Base-by-base conservation (phyloP, 2,888 invertebrate species). In the Caenorhabditis plicata region DNA sequence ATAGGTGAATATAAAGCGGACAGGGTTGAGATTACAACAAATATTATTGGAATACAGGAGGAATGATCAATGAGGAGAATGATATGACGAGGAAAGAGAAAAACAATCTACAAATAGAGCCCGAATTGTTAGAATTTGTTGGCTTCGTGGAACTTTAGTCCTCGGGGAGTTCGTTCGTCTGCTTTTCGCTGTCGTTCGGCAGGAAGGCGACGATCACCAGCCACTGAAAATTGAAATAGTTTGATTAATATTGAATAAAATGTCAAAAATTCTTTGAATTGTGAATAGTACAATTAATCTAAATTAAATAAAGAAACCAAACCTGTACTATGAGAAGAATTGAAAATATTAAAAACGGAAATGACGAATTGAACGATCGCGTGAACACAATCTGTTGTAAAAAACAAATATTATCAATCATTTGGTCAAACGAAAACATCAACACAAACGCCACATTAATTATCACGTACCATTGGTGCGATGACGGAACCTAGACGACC, bases 401-500 rank as follows among this genome's bases (percentile, higher is more conserved):
- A 4, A 36, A 13, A 19, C 9, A 3, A n/a, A n/a, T n/a, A n/a
- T n/a, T n/a, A n/a, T n/a, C n/a, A n/a, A n/a, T n/a, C n/a, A n/a
- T n/a, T n/a, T n/a, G n/a, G n/a, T n/a, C n/a, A n/a, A n/a, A n/a
- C n/a, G n/a, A n/a, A n/a, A n/a, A n/a, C n/a, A n/a, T n/a, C n/a
- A n/a, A n/a, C n/a, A n/a, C n/a, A n/a, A n/a, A n/a, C n/a, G n/a
- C n/a, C n/a, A n/a, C n/a, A n/a, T n/a, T n/a, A n/a, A n/a, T n/a
- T n/a, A n/a, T n/a, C n/a, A n/a, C n/a, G 19, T 38, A 75, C 75
- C 60, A 62, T 54, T 4, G 78, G 77, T 2, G 75, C 77, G 33
- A 70, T 40, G 25, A 76, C 62, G 20, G 68, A 68, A 11, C 78
- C 78, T 3, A 74, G 40, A 4, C 78, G 46, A 0, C 70, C 73